phyloP scores from a whole-genome alignment of 2,888 invertebrate species.

The Rotaria magnacalcarata region DNA sequence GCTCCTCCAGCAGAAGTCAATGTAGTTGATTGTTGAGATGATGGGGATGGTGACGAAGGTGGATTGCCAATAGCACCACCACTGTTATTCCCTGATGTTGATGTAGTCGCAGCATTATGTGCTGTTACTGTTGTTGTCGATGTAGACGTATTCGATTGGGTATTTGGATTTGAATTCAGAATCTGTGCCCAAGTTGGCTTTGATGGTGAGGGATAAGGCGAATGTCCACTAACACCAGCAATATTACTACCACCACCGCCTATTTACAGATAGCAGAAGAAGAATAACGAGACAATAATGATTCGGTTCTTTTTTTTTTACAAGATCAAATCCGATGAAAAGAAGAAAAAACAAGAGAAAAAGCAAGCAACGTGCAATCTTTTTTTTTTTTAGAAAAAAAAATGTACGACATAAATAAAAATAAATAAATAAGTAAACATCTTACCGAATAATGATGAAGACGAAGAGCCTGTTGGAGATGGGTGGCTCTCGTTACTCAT shows the following conservation, averaged over 20 bases:
- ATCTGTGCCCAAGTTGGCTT: slow-evolving; percentile 27
- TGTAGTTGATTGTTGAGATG: slow-evolving; percentile 1
- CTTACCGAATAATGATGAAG: slow-evolving; percentile 15
- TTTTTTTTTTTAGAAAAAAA: not conserved
- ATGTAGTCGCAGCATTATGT: not conserved
- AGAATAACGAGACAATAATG: not conserved
- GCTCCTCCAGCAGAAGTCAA: not conserved
- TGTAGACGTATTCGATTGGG: not conserved
- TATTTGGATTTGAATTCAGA: not conserved
- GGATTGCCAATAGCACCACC: not conserved
- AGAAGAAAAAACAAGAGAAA: not conserved
- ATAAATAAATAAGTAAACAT: slow-evolving; percentile 9
- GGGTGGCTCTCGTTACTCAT: slow-evolving; percentile 28
- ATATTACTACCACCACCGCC: slow-evolving; percentile 29
- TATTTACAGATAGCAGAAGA: slow-evolving; percentile 23
- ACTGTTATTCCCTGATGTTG: not conserved
- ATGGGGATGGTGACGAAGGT: not conserved
- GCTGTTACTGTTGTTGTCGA: not conserved
- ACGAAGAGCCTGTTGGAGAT: slow-evolving; percentile 17
- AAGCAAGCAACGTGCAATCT: not conserved
- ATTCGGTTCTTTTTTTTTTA: not conserved
- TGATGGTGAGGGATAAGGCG: slow-evolving; percentile 20
- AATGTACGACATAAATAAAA: not conserved
- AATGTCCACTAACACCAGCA: not conserved
- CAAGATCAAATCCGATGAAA: not conserved